A percentile compares a stretch with the other conserved stretches of the same genome.
phyloP scores from a whole-genome alignment of 2,888 invertebrate genomes.

The Stratiomys singularior region DNA sequence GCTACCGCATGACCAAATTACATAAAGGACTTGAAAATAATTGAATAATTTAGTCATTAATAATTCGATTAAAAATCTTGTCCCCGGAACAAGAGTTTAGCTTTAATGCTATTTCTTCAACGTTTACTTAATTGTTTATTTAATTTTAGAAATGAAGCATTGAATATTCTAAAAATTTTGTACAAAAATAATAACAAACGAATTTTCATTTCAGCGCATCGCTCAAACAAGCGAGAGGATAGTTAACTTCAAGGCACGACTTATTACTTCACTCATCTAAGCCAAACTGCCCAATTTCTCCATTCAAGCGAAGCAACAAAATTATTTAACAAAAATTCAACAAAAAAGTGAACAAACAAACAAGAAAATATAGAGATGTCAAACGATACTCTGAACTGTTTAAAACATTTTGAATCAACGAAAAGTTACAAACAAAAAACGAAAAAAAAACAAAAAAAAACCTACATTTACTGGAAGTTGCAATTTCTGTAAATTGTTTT shows the following conservation, averaged over 20 bases:
- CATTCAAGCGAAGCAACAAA: neutral
- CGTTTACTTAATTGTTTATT: too few relatives aligned
- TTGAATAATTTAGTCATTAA: too few relatives aligned
- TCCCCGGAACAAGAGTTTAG: too few relatives aligned
- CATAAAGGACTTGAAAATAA: too few relatives aligned
- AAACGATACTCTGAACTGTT: neutral
- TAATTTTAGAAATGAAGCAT: too few relatives aligned
- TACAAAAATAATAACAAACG: too few relatives aligned
- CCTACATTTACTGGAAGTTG: neutral
- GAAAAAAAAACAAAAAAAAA: too few relatives aligned
- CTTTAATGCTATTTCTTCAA: too few relatives aligned
- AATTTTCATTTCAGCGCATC: constrained; percentile 73
- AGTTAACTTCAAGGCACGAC: constrained; percentile 92
- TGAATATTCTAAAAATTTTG: too few relatives aligned
- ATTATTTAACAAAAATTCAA: constrained; percentile 28
- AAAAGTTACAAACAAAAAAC: neutral
- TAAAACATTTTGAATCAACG: neutral
- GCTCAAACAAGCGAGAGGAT: constrained; percentile 91
- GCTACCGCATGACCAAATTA: too few relatives aligned
- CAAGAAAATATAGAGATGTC: constrained; percentile 16
- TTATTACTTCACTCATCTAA: constrained; percentile 91
- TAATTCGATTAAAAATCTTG: too few relatives aligned
- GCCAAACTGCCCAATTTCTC: constrained; percentile 19
- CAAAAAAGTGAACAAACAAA: constrained; percentile 21
- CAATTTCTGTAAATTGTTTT: constrained; percentile 3